Evolutionary conservation across 2,888 invertebrate species (phyloP).

Genomic region (Calephelis perditalis): DNA sequence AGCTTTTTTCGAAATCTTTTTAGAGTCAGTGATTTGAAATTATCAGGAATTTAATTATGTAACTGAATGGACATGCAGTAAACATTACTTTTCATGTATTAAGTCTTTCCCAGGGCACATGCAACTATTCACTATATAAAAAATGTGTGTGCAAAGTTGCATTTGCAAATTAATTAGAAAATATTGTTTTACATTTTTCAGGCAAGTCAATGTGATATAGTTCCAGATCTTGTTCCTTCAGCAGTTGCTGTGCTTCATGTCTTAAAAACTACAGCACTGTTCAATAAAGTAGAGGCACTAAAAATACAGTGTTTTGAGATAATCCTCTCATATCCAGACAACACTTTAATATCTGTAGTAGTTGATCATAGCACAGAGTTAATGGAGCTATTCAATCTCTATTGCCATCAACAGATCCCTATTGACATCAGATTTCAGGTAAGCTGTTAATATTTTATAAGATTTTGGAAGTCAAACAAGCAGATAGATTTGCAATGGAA

Average conservation of each 20-base stretch:
- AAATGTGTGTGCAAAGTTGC: too few relatives aligned
- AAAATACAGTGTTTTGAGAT: slow-evolving; percentile 44
- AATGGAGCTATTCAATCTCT: slow-evolving; percentile 40
- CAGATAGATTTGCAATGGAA: too few relatives aligned
- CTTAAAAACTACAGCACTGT: slow-evolving; percentile 38
- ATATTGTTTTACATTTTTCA: slow-evolving; percentile 16
- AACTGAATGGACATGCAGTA: too few relatives aligned
- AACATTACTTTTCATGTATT: too few relatives aligned
- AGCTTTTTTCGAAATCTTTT: too few relatives aligned
- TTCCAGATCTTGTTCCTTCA: slow-evolving; percentile 41
- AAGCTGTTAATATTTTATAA: slow-evolving; percentile 30
- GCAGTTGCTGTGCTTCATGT: slow-evolving; percentile 43
- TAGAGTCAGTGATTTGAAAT: too few relatives aligned
- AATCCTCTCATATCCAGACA: slow-evolving; percentile 45
- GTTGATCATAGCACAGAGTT: slow-evolving; percentile 36
- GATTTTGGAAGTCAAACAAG: slow-evolving; percentile 7
- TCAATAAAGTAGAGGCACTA: slow-evolving; percentile 33
- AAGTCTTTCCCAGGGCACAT: too few relatives aligned
- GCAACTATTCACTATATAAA: too few relatives aligned
- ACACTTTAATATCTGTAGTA: slow-evolving; percentile 36
- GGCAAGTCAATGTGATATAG: slow-evolving; percentile 18
- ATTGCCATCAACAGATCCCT: slow-evolving; percentile 34
- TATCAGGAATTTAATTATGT: too few relatives aligned
- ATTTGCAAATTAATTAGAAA: too few relatives aligned
- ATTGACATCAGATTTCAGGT: slow-evolving; percentile 39